Conservation (phyloP, 2,113 vertebrate species). For the Struthio camelus region DNA sequence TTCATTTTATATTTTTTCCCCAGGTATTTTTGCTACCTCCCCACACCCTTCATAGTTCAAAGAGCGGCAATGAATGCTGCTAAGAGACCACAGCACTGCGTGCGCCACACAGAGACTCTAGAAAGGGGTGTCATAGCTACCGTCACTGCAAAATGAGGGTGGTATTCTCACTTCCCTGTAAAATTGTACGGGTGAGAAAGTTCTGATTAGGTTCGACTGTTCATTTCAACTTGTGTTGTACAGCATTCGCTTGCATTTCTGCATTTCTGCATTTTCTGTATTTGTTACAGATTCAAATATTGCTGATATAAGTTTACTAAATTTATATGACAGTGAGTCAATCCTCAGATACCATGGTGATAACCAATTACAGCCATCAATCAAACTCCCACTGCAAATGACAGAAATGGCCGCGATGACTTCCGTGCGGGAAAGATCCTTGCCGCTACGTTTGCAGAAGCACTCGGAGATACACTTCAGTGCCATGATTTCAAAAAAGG, state of each 20-base stretch:
- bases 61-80: background rate
- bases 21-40: background rate
- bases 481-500: rapidly evolving
- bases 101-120: background rate
- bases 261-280: background rate
- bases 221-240: background rate
- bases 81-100: background rate
- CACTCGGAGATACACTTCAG: background rate
- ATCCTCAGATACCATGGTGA: no score
- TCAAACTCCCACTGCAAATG: background rate
- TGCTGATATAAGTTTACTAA: background rate
- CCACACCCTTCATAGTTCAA: background rate
- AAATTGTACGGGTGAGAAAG: background rate
- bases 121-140: rapidly evolving
- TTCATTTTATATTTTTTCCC: background rate
- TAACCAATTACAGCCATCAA: background rate
- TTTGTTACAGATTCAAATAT: rapidly evolving
- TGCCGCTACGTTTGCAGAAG: background rate
- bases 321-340: rapidly evolving
- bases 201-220: background rate
- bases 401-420: background rate
- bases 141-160: background rate
- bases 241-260: no score
- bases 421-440: background rate
- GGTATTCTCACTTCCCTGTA: background rate